Evolutionary conservation across 1,140 invertebrate species (phyloP).

Genomic region (Cyclina sinensis): DNA sequence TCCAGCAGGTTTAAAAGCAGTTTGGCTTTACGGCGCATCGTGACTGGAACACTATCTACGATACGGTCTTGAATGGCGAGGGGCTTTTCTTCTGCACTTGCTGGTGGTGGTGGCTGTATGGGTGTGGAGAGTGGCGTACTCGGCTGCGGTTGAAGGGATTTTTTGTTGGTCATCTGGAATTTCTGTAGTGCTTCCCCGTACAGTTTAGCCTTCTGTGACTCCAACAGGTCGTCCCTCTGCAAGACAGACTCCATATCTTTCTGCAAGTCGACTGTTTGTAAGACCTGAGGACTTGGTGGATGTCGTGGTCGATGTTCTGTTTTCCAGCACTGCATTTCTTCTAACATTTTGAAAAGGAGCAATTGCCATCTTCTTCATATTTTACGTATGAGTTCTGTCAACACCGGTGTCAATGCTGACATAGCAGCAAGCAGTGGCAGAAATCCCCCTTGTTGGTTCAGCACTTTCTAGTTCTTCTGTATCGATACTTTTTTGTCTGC

Average conservation of each 20-base stretch:
- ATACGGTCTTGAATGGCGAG: background rate
- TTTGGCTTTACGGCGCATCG: slow-evolving; percentile 31
- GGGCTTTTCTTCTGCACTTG: background rate
- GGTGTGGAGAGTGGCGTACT: background rate
- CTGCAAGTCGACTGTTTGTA: background rate
- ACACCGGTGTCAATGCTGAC: too few species aligned
- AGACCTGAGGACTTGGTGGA: background rate
- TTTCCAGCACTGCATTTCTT: background rate
- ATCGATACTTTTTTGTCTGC: too few species aligned
- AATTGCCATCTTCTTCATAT: too few species aligned
- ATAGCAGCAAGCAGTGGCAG: too few species aligned
- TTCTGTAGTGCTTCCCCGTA: slow-evolving; percentile 14
- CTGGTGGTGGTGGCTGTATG: background rate
- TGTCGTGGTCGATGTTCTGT: background rate
- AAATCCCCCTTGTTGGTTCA: too few species aligned
- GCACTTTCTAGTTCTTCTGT: too few species aligned
- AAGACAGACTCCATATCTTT: background rate
- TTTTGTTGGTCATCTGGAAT: slow-evolving; percentile 17
- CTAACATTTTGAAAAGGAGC: background rate
- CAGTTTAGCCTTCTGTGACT: slow-evolving; percentile 11
- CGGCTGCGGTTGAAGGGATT: background rate
- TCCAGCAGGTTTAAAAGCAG: slow-evolving; percentile 10
- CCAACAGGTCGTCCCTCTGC: background rate
- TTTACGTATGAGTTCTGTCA: too few species aligned
- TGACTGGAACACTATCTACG: background rate